Percentiles rank a stretch among this genome's conserved stretches.
Conservation (phyloP, 2,888 invertebrate genomes). For the Cataglyphis livida region DNA sequence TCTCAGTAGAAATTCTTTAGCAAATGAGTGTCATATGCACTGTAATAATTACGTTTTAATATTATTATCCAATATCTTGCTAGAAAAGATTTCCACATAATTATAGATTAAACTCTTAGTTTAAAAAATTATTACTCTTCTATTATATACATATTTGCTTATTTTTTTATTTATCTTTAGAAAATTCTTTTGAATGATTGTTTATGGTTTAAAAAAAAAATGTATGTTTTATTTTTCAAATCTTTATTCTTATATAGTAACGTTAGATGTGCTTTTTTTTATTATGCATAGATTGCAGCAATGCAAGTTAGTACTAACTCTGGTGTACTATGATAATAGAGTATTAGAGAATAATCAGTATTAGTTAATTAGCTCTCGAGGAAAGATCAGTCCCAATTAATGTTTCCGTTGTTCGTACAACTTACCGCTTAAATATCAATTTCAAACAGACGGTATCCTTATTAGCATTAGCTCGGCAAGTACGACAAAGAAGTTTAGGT, state of each 20-base stretch:
- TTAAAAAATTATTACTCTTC: no score
- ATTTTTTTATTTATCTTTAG: constrained; percentile 6
- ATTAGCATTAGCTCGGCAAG: constrained; percentile 71
- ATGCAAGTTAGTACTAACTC: background rate
- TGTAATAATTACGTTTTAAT: constrained; percentile 19
- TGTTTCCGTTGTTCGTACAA: constrained; percentile 69
- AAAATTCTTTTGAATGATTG: background rate
- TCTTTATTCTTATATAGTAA: background rate
- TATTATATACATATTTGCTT: background rate
- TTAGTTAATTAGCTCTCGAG: constrained; percentile 30
- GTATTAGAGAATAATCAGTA: constrained; percentile 8
- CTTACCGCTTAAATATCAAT: constrained; percentile 74
- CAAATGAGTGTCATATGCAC: background rate
- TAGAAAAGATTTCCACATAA: background rate
- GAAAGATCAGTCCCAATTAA: constrained; percentile 48
- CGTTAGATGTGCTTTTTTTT: background rate
- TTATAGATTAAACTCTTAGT: background rate
- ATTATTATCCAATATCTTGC: background rate
- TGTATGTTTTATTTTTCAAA: background rate
- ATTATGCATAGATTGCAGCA: background rate
- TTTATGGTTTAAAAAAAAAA: background rate
- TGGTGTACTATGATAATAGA: background rate
- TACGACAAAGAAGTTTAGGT: constrained; percentile 70
- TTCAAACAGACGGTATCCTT: constrained; percentile 69
- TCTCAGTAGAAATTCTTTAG: background rate